Percentiles rank a stretch among this genome's conserved stretches.
Conservation (phyloP, 2,888 invertebrate genomes). For the Ecdyonurus torrentis region DNA sequence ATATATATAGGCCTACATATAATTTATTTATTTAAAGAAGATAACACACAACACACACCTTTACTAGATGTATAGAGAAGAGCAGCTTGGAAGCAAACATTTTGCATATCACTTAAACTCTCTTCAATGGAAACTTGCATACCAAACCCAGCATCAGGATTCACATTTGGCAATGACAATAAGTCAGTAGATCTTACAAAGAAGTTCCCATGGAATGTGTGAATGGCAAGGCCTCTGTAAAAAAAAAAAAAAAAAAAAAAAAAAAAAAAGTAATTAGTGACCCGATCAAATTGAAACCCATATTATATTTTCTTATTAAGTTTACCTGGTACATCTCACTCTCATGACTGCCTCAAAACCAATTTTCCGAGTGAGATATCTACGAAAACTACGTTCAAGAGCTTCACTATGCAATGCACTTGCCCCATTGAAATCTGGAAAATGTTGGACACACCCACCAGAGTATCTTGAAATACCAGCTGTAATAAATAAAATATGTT, state of each 20-base stretch:
- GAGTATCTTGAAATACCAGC: constrained; percentile 90
- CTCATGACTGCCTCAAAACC: constrained; percentile 99
- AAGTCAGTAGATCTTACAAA: constrained; percentile 97
- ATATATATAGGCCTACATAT: no score
- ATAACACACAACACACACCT: no score
- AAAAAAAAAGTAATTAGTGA: constrained; percentile 2
- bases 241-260: constrained; percentile 11
- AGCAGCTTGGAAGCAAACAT: constrained; percentile 94
- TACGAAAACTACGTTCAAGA: constrained; percentile 56
- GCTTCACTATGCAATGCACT: constrained; percentile 53
- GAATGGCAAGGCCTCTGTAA: constrained; percentile 69
- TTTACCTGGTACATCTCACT: constrained; percentile 74
- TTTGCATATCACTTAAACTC: constrained; percentile 65
- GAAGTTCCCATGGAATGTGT: constrained; percentile 99
- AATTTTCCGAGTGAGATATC: constrained; percentile 91
- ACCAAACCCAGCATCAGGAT: constrained; percentile 94
- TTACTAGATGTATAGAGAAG: constrained; percentile 89
- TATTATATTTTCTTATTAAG: no score
- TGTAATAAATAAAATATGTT: constrained; percentile 22
- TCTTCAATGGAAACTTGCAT: constrained; percentile 97
- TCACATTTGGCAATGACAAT: constrained; percentile 88
- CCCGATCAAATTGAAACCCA: constrained; percentile 4
- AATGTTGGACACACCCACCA: constrained; percentile 82
- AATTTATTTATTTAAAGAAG: no score
- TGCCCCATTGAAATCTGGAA: constrained; percentile 65